Conservation (phyloP, 2,113 vertebrate genomes). For the Neotoma lepida region DNA sequence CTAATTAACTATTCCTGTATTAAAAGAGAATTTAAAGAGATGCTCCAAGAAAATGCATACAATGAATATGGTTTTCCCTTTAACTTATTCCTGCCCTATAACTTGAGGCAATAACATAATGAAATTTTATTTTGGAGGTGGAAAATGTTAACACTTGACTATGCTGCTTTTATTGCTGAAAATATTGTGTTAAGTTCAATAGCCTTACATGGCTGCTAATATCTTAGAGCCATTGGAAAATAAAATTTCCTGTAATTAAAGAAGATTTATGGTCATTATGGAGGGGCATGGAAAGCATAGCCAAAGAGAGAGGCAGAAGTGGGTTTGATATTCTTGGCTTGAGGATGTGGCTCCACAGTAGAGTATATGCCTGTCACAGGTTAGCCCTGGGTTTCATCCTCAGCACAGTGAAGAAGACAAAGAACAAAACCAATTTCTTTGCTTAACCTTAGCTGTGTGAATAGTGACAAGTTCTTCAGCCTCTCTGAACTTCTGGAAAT, state of each 20-base stretch:
- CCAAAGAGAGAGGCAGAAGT: background rate
- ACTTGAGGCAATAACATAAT: constrained; percentile 67
- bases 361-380: background rate
- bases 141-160: constrained; percentile 68
- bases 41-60: constrained; percentile 3
- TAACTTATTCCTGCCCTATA: constrained; percentile 46
- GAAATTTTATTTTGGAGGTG: constrained; percentile 65
- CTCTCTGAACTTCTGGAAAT: background rate
- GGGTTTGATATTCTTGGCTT: background rate
- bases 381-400: background rate
- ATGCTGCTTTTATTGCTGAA: constrained; percentile 53
- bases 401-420: background rate
- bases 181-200: constrained; percentile 45
- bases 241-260: constrained; percentile 54
- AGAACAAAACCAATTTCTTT: background rate
- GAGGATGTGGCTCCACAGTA: background rate
- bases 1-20: constrained; percentile 36
- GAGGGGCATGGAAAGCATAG: background rate
- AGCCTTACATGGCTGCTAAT: constrained; percentile 58
- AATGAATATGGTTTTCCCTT: constrained; percentile 24
- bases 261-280: constrained; percentile 6
- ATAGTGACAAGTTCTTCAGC: background rate
- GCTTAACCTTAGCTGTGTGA: background rate
- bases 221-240: constrained; percentile 13
- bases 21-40: constrained; percentile 39